Percentiles rank a stretch among this genome's conserved stretches.
phyloP scores from a whole-genome alignment of 2,797 vertebrate species.

The Enteromius unitaeniatus region DNA sequence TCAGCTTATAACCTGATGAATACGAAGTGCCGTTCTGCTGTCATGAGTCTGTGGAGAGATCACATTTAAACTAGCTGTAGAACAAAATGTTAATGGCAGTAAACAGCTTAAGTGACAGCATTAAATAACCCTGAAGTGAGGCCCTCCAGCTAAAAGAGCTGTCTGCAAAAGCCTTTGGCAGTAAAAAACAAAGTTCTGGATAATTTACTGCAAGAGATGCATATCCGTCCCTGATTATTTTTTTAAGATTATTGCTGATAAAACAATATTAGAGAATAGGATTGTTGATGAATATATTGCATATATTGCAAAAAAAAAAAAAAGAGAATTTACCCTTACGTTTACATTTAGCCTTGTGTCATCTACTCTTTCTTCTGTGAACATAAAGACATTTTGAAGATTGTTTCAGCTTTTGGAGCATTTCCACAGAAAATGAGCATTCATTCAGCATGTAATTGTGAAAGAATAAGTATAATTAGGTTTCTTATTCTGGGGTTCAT shows the following conservation, averaged over 20 bases:
- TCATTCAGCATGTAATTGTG: too few species aligned
- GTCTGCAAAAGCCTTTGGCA: conserved; percentile 21
- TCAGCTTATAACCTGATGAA: conserved; percentile 24
- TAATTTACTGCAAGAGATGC: neutral
- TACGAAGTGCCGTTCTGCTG: neutral
- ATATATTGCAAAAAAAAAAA: neutral
- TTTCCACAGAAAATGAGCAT: too few species aligned
- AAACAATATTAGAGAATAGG: neutral
- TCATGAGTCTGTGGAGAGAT: neutral
- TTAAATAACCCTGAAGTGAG: conserved; percentile 38
- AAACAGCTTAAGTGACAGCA: conserved; percentile 45
- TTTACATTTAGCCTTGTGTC: neutral
- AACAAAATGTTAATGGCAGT: conserved; percentile 30
- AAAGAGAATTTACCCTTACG: neutral
- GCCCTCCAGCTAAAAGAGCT: conserved; percentile 28
- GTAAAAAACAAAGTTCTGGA: conserved; percentile 14
- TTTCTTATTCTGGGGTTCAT: neutral
- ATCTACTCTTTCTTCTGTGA: neutral
- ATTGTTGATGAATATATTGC: neutral
- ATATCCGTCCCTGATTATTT: neutral
- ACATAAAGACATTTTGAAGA: neutral
- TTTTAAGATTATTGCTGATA: neutral
- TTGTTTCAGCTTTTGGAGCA: neutral
- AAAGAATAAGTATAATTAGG: too few species aligned
- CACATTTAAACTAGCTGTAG: conserved; percentile 24